Base-by-base conservation (phyloP, 1,140 invertebrate genomes). In the Tachypleus tridentatus region DNA sequence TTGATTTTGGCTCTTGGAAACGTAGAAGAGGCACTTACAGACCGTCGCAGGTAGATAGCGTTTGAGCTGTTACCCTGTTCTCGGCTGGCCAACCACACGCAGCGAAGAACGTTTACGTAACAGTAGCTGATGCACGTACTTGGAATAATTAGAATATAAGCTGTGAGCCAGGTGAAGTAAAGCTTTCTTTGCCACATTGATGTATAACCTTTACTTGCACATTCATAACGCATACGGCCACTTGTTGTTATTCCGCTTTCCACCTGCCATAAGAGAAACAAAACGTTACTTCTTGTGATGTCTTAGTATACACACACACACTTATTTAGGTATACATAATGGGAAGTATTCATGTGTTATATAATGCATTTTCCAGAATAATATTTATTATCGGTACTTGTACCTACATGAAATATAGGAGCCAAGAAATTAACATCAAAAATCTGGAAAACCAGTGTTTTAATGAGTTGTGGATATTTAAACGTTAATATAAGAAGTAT, bases 141-240 rank as follows among this genome's bases (percentile, higher is more conserved):
- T 0, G 79, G 79, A 51, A 79, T 71, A 8, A 79, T 70, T 4
- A 79, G 69, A 49, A 79, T 77, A 67, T 77, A 77, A 11, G 69
- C 61, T 1, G 78, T 75, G 64, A 79, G 72, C 68, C 76, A 79
- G 5, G 76, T 73, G 54, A 80, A 75, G 64, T 80, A 79, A 0
- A 77, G 56, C 67, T 77, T 78, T 4, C 77, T 67, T 65, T 79
- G 79, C 79, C 79, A 80, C 54, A 68, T 59, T 4, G 73, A 75
- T 3, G 78, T 79, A 68, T 80, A 80, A 6, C 79, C 79, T 47
- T 67, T 65, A 50, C 75, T 76, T 58, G 70, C 66, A 64, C 78
- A 80, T 9, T 69, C 69, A 49, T 72, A 71, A 9, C 72, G 60
- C 5, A 67, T 62, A 4, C 71, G 71, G 51, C 76, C 72, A 29